These are phyloP conservation scores for Thermophis baileyi DNA, from an alignment of 2,113 vertebrate genomes.

Conservation along the genomic window DNA sequence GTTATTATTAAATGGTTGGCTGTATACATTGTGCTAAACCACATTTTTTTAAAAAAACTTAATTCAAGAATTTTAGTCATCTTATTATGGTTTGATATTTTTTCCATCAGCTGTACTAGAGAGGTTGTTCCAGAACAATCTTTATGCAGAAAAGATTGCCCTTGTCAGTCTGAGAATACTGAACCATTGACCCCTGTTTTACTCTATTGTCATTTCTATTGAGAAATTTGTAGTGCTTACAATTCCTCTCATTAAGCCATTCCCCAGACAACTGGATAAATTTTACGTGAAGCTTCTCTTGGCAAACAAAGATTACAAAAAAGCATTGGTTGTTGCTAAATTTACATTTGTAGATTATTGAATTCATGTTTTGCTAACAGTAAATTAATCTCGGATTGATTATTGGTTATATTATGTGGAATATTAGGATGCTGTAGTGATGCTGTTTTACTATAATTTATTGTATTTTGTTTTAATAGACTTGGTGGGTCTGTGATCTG, in stretches of 20 bases:
- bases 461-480: neutral
- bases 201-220: neutral
- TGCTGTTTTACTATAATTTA: neutral
- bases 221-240: neutral
- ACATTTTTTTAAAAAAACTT: neutral
- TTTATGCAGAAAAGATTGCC: neutral
- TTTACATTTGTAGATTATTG: neutral
- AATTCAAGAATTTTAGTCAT: neutral
- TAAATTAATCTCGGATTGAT: neutral
- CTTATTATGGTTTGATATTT: neutral
- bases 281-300: neutral
- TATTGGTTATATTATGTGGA: neutral
- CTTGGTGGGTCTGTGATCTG: neutral
- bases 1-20: neutral
- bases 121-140: neutral
- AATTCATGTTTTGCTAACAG: neutral
- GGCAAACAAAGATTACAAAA: neutral
- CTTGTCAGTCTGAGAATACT: neutral
- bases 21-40: neutral
- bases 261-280: neutral
- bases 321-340: neutral
- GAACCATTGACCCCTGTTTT: neutral
- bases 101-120: neutral
- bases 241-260: neutral
- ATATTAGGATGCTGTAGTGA: neutral